Percentiles rank a stretch among this genome's conserved stretches.
Evolutionary conservation across 2,797 vertebrate genomes (phyloP).

Genomic region (Brachyrhaphis roseni): DNA sequence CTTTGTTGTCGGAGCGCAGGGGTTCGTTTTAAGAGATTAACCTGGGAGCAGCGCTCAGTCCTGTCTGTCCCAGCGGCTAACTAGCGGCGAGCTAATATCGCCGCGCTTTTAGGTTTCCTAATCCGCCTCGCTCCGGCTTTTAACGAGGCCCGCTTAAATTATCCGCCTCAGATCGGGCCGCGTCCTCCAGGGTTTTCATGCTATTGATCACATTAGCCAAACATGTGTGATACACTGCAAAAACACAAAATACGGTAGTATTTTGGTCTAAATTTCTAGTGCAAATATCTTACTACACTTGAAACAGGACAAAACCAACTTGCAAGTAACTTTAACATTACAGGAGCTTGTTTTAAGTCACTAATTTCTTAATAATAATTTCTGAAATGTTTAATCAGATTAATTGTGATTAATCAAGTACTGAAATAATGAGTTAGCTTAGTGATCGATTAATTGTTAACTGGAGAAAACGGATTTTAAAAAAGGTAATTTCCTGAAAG

Average conservation of each 20-base stretch:
- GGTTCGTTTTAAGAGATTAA: constrained; percentile 76
- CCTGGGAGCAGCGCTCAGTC: constrained; percentile 60
- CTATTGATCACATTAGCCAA: constrained; percentile 68
- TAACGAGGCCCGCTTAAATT: constrained; percentile 68
- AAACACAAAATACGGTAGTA: not conserved
- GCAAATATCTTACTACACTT: too few species aligned
- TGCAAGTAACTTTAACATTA: too few species aligned
- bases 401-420: too few species aligned
- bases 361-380: too few species aligned
- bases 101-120: constrained; percentile 44
- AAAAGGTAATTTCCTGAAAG: too few species aligned
- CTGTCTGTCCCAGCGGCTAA: constrained; percentile 58
- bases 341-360: too few species aligned
- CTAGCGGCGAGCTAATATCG: constrained; percentile 65
- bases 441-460: too few species aligned
- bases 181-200: constrained; percentile 59
- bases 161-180: constrained; percentile 67
- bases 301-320: too few species aligned
- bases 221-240: constrained; percentile 13
- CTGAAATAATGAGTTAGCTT: too few species aligned
- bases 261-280: too few species aligned
- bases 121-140: constrained; percentile 68
- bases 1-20: constrained; percentile 71
- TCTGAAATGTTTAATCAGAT: too few species aligned
- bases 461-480: too few species aligned